Evolutionary conservation across 2,888 invertebrate species (phyloP), one percentile per base, ranked within the genome.

Genomic region (Endotricha flammealis): DNA sequence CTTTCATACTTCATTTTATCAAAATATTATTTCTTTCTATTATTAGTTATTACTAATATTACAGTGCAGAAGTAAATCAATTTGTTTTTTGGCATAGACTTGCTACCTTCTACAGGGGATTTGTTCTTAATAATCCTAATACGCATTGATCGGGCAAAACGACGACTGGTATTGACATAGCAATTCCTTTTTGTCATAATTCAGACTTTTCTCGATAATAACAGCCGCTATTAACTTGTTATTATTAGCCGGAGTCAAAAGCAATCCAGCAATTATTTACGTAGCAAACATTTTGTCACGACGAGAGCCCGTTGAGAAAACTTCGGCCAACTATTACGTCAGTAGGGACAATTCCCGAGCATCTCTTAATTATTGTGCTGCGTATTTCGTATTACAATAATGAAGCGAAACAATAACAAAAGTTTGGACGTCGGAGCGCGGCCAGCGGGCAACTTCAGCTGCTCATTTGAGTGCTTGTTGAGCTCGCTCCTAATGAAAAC

Each of bases 361-460:
- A 78, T 77, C 79, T 79, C 82, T 83, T 83, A 83, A 86, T 83
- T 83, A 86, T 76, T 69, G 68, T 67, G 70, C 72, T 72, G 68
- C 74, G 77, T 81, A 82, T 79, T 83, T 78, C 73, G 73, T 81
- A 82, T 83, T 79, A 83, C 81, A 83, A 81, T 85, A 86, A 86
- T 82, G 79, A 83, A 85, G 73, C 64, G 73, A 76, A 82, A 83
- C 81, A 83, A 85, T 83, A 83, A 82, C 78, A 77, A 80, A 86
- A 86, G 80, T 86, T 83, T 72, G 72, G 77, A 72, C 71, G 70
- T 52, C 64, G 73, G 63, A 64, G 64, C 66, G 64, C 67, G 68
- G 70, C 64, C 66, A 57, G 64, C 64, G 73, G 61, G 63, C 73
- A 77, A 77, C 74, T 78, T 72, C 56, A 50, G 50, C 67, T 76